These are phyloP conservation scores for Sceloporus tristichus DNA, from an alignment of 2,113 vertebrate genomes.

Conservation along the genomic window DNA sequence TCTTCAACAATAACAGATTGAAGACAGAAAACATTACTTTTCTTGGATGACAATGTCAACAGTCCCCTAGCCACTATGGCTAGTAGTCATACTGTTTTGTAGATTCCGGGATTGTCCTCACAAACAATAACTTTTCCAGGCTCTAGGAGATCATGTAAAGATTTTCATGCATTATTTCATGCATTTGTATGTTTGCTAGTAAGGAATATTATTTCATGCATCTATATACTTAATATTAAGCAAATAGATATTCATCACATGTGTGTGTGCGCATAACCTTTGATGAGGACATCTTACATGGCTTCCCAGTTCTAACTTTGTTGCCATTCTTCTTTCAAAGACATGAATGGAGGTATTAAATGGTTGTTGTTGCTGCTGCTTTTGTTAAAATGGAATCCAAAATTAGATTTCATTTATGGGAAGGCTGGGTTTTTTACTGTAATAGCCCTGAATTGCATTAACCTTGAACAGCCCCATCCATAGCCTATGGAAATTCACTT, in stretches of 20 bases:
- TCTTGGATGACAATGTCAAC: too few species aligned
- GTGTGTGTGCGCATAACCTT: not conserved
- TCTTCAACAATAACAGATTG: too few species aligned
- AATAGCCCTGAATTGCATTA: not conserved
- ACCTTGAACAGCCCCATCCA: not conserved
- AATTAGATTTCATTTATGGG: conserved; percentile 13
- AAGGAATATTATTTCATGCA: not conserved
- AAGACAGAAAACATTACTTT: too few species aligned
- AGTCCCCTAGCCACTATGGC: not conserved
- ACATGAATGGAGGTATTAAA: not conserved
- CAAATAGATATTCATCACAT: not conserved
- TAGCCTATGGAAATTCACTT: not conserved
- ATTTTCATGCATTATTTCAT: not conserved
- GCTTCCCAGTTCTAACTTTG: not conserved
- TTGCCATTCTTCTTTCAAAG: not conserved
- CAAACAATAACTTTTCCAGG: too few species aligned
- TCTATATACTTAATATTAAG: not conserved
- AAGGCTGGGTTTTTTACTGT: not conserved
- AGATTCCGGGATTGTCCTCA: too few species aligned
- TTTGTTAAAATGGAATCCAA: not conserved
- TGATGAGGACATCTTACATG: not conserved
- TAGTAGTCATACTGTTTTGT: not conserved
- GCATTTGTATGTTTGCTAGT: too few species aligned
- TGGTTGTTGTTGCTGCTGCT: not conserved
- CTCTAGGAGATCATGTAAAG: too few species aligned